Base-by-base conservation (phyloP, 2,888 invertebrate species). In the Amblyjoppa fuscipennis region DNA sequence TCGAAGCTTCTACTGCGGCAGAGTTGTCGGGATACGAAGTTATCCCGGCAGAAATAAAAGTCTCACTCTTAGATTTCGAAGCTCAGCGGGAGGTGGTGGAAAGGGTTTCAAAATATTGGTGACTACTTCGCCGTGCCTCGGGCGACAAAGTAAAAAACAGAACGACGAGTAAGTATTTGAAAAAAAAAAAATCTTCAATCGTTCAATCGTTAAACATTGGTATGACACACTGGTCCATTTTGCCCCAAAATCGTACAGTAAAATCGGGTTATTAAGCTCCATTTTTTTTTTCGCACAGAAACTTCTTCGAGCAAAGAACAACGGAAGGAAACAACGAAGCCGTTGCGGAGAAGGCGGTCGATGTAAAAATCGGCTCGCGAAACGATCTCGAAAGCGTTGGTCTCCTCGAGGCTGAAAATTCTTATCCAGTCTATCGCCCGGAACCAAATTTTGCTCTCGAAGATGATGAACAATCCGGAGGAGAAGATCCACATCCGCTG, bases 31-130 rank as follows among this genome's bases (percentile, higher is more conserved):
- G 4, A 93, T 95, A 9, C 94, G 94, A 81, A 94, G 92, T 41
- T 96, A 95, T 89, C 92, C 91, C 20, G 94, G 95, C 0, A 93
- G 93, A 25, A 94, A 95, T 88, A 95, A 95, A 5, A 91, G 93
- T 1, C 90, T 96, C 20, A 92, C 93, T 7, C 83, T 96, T 16
- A 93, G 93, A 66, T 96, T 96, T 89, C 92, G 94, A 13, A 93
- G 95, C 1, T 94, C 95, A 83, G 90, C 90, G 1, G 56, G 70
- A 16, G 71, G 88, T 53, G 85, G 76, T 0, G 91, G 90, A 11
- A 93, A 93, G 49, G 95, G 95, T 1, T 96, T 95, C 88, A 94
- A 94, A 64, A 93, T 96, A 87, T 90, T 95, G 56, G 94, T 96
- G 0, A 95, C 95, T 0, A 94, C 95, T 38, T 88, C 94, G 84